Conservation (phyloP, 2,113 vertebrate species). For the Centrocercus urophasianus region DNA sequence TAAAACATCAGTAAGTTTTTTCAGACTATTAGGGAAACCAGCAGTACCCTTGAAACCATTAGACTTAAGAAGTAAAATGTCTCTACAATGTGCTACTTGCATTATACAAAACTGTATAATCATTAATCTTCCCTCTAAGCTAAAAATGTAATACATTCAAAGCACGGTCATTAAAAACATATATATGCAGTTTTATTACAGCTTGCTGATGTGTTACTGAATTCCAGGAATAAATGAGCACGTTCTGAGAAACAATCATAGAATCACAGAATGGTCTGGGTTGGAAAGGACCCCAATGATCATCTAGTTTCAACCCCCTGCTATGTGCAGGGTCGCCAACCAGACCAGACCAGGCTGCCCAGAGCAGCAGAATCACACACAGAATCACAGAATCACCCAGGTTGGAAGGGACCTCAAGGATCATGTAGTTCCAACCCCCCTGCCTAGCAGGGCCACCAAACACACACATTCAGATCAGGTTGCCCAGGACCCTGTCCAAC, state of each 20-base stretch:
- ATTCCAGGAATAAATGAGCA: background rate
- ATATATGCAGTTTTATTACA: constrained; percentile 1
- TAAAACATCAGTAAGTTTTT: background rate
- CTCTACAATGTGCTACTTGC: background rate
- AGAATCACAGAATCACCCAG: no score
- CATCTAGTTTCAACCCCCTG: no score
- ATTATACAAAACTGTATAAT: background rate
- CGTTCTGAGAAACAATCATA: background rate
- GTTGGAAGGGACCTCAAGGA: no score
- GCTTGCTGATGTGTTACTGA: background rate
- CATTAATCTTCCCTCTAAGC: constrained; percentile 11
- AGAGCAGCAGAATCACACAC: background rate
- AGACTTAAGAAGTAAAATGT: background rate
- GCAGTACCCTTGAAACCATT: background rate
- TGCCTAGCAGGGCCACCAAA: no score
- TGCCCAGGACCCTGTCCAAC: no score
- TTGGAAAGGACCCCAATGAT: no score
- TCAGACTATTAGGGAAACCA: background rate
- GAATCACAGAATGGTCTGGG: no score
- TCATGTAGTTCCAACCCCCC: no score
- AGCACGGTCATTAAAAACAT: constrained; percentile 14
- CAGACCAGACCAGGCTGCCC: no score
- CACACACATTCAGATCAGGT: no score
- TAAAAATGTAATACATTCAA: constrained; percentile 7
- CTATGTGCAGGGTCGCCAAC: background rate